A percentile compares a stretch with the other conserved stretches of the same genome.
Conservation (phyloP, 2,888 invertebrate species). For the Malacosoma neustria region DNA sequence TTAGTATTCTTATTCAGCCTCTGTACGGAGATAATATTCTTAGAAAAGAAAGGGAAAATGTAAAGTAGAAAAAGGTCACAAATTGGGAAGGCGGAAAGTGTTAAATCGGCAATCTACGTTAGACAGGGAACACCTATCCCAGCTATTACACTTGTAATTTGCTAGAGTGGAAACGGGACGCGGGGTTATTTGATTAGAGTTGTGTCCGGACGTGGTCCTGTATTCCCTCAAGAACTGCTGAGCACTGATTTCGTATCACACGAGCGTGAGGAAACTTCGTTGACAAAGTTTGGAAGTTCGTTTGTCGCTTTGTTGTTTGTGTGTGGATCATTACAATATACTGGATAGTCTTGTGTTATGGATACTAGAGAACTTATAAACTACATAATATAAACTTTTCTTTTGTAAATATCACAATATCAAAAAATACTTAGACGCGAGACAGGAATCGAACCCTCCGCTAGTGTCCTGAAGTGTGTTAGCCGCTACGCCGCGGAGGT, state of each 20-base stretch:
- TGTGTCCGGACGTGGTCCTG: slow-evolving; percentile 7
- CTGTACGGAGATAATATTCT: too few relatives aligned
- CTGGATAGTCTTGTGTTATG: too few relatives aligned
- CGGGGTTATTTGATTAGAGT: slow-evolving; percentile 27
- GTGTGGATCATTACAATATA: too few relatives aligned
- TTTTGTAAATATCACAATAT: too few relatives aligned
- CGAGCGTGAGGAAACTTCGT: background rate
- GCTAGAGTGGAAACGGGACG: slow-evolving; percentile 24
- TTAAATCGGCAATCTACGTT: slow-evolving; percentile 25
- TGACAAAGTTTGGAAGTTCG: background rate
- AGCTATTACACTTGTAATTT: slow-evolving; percentile 30
- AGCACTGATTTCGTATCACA: slow-evolving; percentile 3
- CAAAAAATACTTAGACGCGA: too few relatives aligned
- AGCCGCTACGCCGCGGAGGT: too few relatives aligned
- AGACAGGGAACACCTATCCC: slow-evolving; percentile 18
- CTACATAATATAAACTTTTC: too few relatives aligned
- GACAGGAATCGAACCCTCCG: too few relatives aligned
- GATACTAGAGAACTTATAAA: too few relatives aligned
- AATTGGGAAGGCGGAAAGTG: slow-evolving; percentile 8
- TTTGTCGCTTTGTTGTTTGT: background rate
- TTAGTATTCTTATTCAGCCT: too few relatives aligned
- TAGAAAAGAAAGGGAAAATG: too few relatives aligned
- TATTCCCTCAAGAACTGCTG: background rate
- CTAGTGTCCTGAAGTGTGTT: too few relatives aligned
- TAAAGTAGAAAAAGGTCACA: background rate